Conservation (phyloP, 2,888 invertebrate species). For the Alentia gelatinosa region DNA sequence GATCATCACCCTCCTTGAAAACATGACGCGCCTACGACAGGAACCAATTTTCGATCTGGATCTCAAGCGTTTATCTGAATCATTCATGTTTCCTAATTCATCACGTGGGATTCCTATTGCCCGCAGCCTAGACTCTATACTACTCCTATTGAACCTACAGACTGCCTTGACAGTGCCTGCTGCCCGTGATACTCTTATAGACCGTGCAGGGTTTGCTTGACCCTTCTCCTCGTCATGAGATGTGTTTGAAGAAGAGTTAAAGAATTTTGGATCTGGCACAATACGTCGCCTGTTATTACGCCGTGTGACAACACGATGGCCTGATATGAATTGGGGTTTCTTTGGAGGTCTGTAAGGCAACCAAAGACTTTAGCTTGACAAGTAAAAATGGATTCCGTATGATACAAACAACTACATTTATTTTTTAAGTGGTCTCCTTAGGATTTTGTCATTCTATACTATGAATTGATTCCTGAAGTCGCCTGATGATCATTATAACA, state of each 20-base stretch:
- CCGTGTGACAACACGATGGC: slow-evolving; percentile 45
- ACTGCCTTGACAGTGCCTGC: background rate
- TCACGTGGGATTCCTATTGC: background rate
- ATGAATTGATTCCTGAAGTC: too few relatives aligned
- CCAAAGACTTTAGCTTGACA: too few relatives aligned
- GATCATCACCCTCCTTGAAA: slow-evolving; percentile 56
- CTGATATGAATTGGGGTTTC: slow-evolving; percentile 36
- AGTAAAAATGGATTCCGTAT: too few relatives aligned
- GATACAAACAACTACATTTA: too few relatives aligned
- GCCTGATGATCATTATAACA: too few relatives aligned
- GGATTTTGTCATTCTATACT: too few relatives aligned
- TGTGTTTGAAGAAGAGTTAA: background rate
- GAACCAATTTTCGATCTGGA: background rate
- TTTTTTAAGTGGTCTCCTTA: too few relatives aligned
- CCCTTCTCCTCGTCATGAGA: background rate
- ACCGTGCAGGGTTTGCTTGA: background rate
- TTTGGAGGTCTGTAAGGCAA: background rate
- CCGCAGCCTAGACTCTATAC: background rate
- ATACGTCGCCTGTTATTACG: slow-evolving; percentile 31
- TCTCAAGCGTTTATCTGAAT: background rate
- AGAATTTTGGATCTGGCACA: slow-evolving; percentile 43
- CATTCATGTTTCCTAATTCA: background rate
- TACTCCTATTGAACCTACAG: background rate
- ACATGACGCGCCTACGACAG: slow-evolving; percentile 9
- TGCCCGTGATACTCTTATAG: background rate